Percentiles rank a stretch among this genome's conserved stretches.
Conservation (phyloP, 2,888 invertebrate species). For the Bruchidius siliquastri region DNA sequence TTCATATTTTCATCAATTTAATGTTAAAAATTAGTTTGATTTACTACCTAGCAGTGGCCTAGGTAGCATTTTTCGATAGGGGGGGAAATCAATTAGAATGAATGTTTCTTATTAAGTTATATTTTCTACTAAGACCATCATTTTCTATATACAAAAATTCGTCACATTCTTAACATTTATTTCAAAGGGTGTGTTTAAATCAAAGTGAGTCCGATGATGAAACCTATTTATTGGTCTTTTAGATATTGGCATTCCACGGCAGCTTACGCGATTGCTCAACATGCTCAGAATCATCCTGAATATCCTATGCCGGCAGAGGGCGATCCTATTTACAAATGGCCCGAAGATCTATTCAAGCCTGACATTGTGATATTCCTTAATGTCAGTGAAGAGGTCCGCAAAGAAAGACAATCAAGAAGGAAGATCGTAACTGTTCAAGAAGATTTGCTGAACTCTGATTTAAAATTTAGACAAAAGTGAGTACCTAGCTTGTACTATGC, state of each 20-base stretch:
- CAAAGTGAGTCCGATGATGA: no score
- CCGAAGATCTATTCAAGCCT: slow-evolving; percentile 46
- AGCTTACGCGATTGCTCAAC: slow-evolving; percentile 46
- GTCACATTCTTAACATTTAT: no score
- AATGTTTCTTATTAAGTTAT: no score
- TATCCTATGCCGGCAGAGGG: slow-evolving; percentile 34
- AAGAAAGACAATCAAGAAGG: slow-evolving; percentile 37
- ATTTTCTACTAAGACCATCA: no score
- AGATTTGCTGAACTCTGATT: slow-evolving; percentile 30
- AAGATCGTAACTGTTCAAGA: slow-evolving; percentile 37
- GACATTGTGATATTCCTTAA: slow-evolving; percentile 45
- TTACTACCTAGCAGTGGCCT: no score
- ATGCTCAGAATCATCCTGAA: slow-evolving; percentile 29
- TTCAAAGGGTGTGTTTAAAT: no score
- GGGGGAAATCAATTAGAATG: no score
- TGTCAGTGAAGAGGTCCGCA: slow-evolving; percentile 43
- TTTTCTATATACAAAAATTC: no score
- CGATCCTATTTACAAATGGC: slow-evolving; percentile 45
- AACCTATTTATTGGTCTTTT: not conserved
- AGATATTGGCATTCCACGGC: slow-evolving; percentile 50
- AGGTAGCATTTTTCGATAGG: no score
- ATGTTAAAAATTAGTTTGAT: no score
- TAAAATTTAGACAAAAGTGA: slow-evolving; percentile 40
- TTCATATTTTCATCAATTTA: not conserved
- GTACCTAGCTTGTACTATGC: no score